These are phyloP conservation scores for Calliopsis andreniformis DNA, from an alignment of 1,140 invertebrate species.

Conservation along the genomic window DNA sequence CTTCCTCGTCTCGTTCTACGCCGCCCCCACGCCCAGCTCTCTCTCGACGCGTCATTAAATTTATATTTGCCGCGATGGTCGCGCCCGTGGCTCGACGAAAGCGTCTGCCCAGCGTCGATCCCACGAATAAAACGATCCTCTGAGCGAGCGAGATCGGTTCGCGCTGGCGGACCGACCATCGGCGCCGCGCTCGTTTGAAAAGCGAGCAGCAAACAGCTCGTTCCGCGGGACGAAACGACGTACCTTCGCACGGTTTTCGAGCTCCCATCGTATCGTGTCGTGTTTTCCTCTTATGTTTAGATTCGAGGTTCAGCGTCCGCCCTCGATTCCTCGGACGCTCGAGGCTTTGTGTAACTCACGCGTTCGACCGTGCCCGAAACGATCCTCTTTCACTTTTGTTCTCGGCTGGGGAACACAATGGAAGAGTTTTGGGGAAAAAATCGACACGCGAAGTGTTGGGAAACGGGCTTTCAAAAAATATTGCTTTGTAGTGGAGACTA, in stretches of 20 bases:
- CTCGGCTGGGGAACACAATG: too few species aligned
- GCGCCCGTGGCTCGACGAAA: not conserved
- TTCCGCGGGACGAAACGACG: conserved; percentile 16
- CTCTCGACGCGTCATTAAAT: conserved; percentile 54
- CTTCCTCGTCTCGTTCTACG: conserved; percentile 2
- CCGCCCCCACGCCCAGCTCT: not conserved
- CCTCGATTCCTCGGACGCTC: not conserved
- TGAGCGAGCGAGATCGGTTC: conserved; percentile 35
- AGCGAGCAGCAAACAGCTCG: not conserved
- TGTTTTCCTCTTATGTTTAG: conserved; percentile 20
- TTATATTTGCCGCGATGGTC: conserved; percentile 54
- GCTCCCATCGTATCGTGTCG: not conserved
- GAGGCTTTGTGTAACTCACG: not conserved
- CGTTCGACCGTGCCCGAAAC: not conserved
- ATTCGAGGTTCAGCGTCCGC: not conserved
- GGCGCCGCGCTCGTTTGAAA: conserved; percentile 25
- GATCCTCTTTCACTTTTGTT: not conserved
- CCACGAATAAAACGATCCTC: conserved; percentile 34
- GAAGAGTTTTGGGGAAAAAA: too few species aligned
- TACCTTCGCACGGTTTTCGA: conserved; percentile 4
- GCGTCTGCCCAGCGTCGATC: conserved; percentile 18
- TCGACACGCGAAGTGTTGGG: too few species aligned
- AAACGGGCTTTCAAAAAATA: too few species aligned
- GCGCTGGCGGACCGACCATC: conserved; percentile 5
- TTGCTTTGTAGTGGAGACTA: too few species aligned